Evolutionary conservation across 23 tunicate species (phyloP).

Genomic region (Ciona savignyi): DNA sequence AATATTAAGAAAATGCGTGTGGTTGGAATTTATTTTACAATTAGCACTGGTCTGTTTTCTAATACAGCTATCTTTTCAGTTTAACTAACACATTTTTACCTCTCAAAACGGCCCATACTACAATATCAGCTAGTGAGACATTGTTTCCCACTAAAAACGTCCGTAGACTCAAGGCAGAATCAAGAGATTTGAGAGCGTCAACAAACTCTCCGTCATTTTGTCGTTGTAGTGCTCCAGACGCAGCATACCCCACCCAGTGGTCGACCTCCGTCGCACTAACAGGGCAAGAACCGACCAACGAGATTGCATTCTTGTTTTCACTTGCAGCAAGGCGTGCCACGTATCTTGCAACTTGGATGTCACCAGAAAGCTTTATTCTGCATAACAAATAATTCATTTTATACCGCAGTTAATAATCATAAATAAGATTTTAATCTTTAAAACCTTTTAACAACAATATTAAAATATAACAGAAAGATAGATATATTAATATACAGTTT

Average conservation of each 20-base stretch:
- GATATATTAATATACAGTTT: background rate
- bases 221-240: constrained; percentile 1
- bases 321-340: constrained; percentile 31
- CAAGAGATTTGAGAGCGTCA: constrained; percentile 20
- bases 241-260: constrained; percentile 63
- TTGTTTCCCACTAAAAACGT: constrained; percentile 72
- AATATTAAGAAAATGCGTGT: too few species aligned
- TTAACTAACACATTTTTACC: too few species aligned
- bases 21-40: too few species aligned
- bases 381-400: background rate
- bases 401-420: background rate
- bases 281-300: constrained; percentile 37
- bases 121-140: constrained; percentile 63
- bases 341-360: constrained; percentile 40
- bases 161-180: constrained; percentile 35
- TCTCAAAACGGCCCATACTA: constrained; percentile 71
- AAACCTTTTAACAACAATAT: too few species aligned
- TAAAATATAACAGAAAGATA: background rate
- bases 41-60: too few species aligned
- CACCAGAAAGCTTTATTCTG: constrained; percentile 23
- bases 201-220: constrained; percentile 6
- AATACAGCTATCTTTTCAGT: too few species aligned
- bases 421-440: too few species aligned
- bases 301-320: background rate
- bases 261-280: constrained; percentile 56